These are phyloP conservation scores for Carpatolechia fugitivella DNA, from an alignment of 2,888 invertebrate genomes.

Conservation along the genomic window DNA sequence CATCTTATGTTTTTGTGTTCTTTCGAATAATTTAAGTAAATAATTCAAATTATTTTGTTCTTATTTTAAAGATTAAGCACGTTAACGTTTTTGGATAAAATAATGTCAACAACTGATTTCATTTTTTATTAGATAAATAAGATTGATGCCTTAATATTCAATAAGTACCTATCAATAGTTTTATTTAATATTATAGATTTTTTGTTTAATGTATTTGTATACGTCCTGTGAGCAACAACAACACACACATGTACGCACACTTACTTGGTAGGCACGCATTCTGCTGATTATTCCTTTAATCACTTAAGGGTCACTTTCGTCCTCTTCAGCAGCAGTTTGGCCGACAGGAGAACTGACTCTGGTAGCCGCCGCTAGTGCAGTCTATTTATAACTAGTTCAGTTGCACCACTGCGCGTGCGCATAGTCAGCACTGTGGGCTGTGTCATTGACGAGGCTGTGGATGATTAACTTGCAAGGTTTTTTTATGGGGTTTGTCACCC, in stretches of 20 bases:
- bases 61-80: no score
- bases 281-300: slow-evolving; percentile 30
- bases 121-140: no score
- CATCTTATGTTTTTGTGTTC: no score
- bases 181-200: no score
- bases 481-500: not conserved
- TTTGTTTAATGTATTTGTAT: no score
- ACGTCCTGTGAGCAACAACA: no score
- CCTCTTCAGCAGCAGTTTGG: slow-evolving; percentile 58
- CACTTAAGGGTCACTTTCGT: slow-evolving; percentile 63
- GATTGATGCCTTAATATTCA: no score
- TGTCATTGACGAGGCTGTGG: slow-evolving; percentile 6
- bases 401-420: slow-evolving; percentile 45
- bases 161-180: no score
- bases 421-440: not conserved
- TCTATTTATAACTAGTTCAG: slow-evolving; percentile 61
- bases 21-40: no score
- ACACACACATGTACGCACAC: slow-evolving; percentile 30
- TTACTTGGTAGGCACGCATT: slow-evolving; percentile 73
- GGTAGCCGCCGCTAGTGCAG: slow-evolving; percentile 35
- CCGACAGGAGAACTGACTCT: slow-evolving; percentile 77
- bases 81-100: no score
- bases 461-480: not conserved
- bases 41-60: no score
- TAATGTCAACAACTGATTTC: no score